Evolutionary conservation across 2,113 vertebrate species (phyloP), one percentile per base, ranked within the genome.

Genomic region (Dromaius novaehollandiae): DNA sequence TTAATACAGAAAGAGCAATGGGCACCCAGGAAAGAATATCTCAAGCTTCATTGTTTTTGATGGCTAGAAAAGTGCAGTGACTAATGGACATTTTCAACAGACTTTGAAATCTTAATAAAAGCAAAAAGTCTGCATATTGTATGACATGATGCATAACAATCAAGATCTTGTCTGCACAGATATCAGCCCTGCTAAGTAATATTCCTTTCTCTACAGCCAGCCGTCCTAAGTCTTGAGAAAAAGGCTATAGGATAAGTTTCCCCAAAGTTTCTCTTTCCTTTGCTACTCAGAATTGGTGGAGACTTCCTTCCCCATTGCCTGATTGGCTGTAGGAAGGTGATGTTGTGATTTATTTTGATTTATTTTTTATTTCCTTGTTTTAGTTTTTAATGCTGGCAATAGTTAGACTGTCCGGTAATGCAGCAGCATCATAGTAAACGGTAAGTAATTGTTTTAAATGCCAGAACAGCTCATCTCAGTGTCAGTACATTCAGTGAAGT

Each of bases 381-480:
- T 44, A 36, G 9, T 78, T 74, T 70, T 60, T 30, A 70, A 30
- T 44, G 50, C 55, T 87, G 69, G 30, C 81, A 58, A 36, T 6
- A 70, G 71, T 34, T 19, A 64, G n/a, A 46, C 34, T 9, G 5
- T 78, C 36, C 55, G 50, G 40, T 1, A 0, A 32, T 26, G 34
- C 55, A 46, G 32, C 0, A 0, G 40, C 74, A 74, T 63, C 58
- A 30, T 0, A 7, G 50, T 36, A 78, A 78, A 60, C 20, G 56
- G 56, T 60, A 58, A 58, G 56, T 58, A 60, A 60, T 34, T 60
- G 56, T 60, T 60, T 34, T 17, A 30, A 60, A 70, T 36, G 44
- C 46, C 20, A 75, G 34, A 84, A 53, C 7, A 71, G 42, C 46
- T 46, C 56, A 53, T 82, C 61, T 79, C 74, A 18, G 4, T 70